Conservation (phyloP, 53 echinoderm and acorn worm species). For the Holothuria leucospilota region DNA sequence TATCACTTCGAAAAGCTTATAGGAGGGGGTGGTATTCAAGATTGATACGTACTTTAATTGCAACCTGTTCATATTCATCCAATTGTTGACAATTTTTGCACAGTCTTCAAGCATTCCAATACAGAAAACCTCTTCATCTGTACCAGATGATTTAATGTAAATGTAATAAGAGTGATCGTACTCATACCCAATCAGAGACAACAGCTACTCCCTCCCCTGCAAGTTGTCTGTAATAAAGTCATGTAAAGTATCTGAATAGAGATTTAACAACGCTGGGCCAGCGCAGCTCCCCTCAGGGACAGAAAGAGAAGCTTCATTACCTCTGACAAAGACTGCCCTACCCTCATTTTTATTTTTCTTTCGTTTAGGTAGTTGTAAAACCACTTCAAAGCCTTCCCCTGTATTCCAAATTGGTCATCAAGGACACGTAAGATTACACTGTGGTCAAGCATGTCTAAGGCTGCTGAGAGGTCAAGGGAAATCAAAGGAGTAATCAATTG, state of each 20-base stretch:
- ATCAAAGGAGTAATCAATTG: background rate
- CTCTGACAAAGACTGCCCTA: conserved; percentile 2
- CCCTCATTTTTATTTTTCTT: background rate
- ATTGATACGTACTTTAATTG: no score
- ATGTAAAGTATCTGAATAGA: background rate
- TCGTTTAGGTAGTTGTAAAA: conserved; percentile 4
- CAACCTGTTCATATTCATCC: conserved; percentile 14
- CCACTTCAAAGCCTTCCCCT: background rate
- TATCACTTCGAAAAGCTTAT: no score
- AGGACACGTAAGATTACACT: background rate
- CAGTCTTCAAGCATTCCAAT: conserved; percentile 6
- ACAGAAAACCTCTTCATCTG: background rate
- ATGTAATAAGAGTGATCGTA: conserved; percentile 12
- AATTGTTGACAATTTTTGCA: background rate
- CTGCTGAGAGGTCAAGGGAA: background rate
- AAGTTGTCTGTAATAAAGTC: background rate
- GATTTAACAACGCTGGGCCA: background rate
- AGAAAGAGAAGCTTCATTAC: conserved; percentile 5
- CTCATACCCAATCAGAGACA: background rate
- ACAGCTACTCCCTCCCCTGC: background rate
- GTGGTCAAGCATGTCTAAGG: conserved; percentile 25
- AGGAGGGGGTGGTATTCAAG: no score
- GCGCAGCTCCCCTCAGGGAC: conserved; percentile 18
- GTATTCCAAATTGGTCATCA: conserved; percentile 22
- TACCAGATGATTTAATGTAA: background rate